phyloP scores from a whole-genome alignment of 2,797 vertebrate species.

The Geotrypetes seraphini region DNA sequence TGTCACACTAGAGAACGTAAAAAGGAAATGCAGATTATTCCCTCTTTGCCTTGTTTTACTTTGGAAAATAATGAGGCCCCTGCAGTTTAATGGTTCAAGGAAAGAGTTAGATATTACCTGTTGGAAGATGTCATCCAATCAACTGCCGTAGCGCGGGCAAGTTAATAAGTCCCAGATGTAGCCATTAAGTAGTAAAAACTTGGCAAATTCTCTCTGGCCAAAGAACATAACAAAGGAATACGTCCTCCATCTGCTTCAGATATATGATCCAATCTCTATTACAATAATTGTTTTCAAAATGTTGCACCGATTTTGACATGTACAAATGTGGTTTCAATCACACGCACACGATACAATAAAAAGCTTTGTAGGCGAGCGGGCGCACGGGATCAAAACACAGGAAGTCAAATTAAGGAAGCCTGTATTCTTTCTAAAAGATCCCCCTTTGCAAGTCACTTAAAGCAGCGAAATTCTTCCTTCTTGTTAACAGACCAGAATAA shows the following conservation, averaged over 20 bases:
- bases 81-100: slow-evolving; percentile 20
- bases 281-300: slow-evolving; percentile 52
- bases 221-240: slow-evolving; percentile 49
- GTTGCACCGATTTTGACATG: slow-evolving; percentile 54
- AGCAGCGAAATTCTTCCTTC: too few species aligned
- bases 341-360: too few species aligned
- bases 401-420: background rate
- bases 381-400: slow-evolving; percentile 28
- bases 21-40: too few species aligned
- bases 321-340: slow-evolving; percentile 60
- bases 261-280: slow-evolving; percentile 56
- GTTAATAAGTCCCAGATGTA: slow-evolving; percentile 54
- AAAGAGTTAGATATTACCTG: too few species aligned
- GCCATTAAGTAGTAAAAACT: slow-evolving; percentile 50
- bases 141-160: slow-evolving; percentile 25
- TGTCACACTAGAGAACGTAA: too few species aligned
- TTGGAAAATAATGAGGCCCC: slow-evolving; percentile 17
- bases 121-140: background rate
- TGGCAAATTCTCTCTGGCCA: slow-evolving; percentile 39
- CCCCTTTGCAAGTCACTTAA: too few species aligned
- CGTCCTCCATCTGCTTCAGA: slow-evolving; percentile 49
- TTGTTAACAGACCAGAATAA: too few species aligned
- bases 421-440: background rate
- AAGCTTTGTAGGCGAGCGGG: slow-evolving; percentile 33
- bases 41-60: background rate